Percentiles rank a stretch among this genome's conserved stretches.
Evolutionary conservation across 1,140 invertebrate species (phyloP).

Genomic region (Drosophila chauvacae): DNA sequence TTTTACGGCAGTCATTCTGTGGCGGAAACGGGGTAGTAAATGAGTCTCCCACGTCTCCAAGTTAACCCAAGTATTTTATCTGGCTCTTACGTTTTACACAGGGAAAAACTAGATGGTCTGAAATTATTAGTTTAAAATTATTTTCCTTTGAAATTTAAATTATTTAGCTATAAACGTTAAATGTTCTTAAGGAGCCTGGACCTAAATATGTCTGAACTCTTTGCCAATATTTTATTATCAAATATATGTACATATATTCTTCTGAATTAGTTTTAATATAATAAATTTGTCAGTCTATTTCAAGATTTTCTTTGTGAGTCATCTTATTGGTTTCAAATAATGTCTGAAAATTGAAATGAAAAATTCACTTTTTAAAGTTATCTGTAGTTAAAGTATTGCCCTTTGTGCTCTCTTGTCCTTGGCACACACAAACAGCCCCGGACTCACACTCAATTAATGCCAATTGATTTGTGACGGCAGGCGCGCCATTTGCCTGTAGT

Average conservation of each 20-base stretch:
- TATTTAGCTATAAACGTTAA: neutral
- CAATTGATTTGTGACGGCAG: slow-evolving; percentile 71
- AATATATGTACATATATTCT: no score
- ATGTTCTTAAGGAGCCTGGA: neutral
- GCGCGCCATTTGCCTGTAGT: slow-evolving; percentile 15
- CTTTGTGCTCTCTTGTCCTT: slow-evolving; percentile 21
- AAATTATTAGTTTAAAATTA: no score
- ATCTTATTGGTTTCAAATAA: neutral
- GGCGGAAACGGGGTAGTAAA: slow-evolving; percentile 9
- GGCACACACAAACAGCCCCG: slow-evolving; percentile 6
- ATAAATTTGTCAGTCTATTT: no score
- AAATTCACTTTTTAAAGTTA: neutral
- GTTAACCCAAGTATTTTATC: slow-evolving; percentile 1
- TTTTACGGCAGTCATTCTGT: slow-evolving; percentile 26
- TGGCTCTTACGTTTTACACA: neutral
- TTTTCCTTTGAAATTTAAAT: no score
- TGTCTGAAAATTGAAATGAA: neutral
- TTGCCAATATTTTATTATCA: no score
- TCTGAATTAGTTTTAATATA: no score
- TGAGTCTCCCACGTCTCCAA: slow-evolving; percentile 25
- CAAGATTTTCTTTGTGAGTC: no score
- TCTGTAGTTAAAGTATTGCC: neutral
- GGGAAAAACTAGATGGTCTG: neutral
- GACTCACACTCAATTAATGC: slow-evolving; percentile 61
- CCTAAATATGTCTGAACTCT: neutral